These are phyloP conservation scores for Solen grandis DNA, from an alignment of 1,140 invertebrate genomes.

Conservation along the genomic window DNA sequence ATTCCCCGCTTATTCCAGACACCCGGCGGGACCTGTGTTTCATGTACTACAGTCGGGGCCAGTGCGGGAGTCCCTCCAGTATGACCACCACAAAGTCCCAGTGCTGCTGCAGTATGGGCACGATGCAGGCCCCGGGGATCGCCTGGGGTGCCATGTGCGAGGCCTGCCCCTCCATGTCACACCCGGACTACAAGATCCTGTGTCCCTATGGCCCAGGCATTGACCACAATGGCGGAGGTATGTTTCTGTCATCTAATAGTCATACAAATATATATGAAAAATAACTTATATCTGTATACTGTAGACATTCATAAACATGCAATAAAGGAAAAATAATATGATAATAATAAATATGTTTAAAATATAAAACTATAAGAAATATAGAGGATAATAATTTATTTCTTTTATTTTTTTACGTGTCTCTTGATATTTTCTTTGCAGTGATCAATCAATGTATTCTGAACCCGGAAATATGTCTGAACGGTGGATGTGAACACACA, in stretches of 20 bases:
- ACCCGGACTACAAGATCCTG: conserved; percentile 87
- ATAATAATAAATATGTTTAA: too few species aligned
- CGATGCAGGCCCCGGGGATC: conserved; percentile 84
- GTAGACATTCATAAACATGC: too few species aligned
- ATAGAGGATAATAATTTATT: too few species aligned
- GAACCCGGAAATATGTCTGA: conserved; percentile 77
- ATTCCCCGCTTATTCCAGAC: too few species aligned
- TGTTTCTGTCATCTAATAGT: too few species aligned
- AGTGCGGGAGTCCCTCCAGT: conserved; percentile 89
- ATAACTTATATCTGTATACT: too few species aligned
- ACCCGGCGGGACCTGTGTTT: conserved; percentile 91
- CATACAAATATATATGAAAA: too few species aligned
- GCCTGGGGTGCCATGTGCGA: conserved; percentile 93
- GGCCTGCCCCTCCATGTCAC: conserved; percentile 87
- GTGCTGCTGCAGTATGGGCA: conserved; percentile 90
- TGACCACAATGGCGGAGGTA: conserved; percentile 90
- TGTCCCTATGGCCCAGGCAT: conserved; percentile 91
- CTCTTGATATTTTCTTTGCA: too few species aligned
- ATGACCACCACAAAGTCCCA: conserved; percentile 90
- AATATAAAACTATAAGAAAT: too few species aligned
- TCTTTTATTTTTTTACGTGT: too few species aligned
- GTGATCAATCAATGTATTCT: conserved; percentile 80
- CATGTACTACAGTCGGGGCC: conserved; percentile 87
- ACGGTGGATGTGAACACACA: conserved; percentile 79
- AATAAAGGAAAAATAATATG: too few species aligned